Percentiles rank a stretch among this genome's conserved stretches.
Conservation (phyloP, 2,888 invertebrate genomes). For the Maniola hyperantus region DNA sequence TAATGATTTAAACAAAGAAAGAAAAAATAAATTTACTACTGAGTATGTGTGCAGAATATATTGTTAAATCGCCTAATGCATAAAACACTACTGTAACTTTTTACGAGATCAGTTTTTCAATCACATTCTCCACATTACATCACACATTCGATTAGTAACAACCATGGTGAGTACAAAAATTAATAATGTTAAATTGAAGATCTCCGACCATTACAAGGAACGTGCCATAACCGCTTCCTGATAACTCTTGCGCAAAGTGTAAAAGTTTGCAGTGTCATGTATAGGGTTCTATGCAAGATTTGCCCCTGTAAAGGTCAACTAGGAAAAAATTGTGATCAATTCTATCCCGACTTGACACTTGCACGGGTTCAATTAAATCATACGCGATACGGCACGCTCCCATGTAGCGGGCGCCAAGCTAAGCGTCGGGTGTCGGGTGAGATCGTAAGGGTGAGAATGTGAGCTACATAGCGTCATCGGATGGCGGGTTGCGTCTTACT, state of each 20-base stretch:
- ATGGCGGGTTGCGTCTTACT: slow-evolving; percentile 86
- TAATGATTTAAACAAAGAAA: slow-evolving; percentile 40
- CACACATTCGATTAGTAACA: slow-evolving; percentile 49
- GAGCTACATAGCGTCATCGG: slow-evolving; percentile 58
- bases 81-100: slow-evolving; percentile 31
- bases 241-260: neutral
- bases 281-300: neutral
- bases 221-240: slow-evolving; percentile 7
- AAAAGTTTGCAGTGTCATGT: too few relatives aligned
- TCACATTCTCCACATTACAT: slow-evolving; percentile 72
- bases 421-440: slow-evolving; percentile 38
- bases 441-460: slow-evolving; percentile 69
- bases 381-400: slow-evolving; percentile 1
- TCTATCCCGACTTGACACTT: neutral
- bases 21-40: slow-evolving; percentile 32
- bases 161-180: slow-evolving; percentile 10
- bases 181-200: slow-evolving; percentile 4
- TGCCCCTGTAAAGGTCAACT: too few relatives aligned
- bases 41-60: slow-evolving; percentile 76
- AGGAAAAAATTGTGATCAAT: too few relatives aligned
- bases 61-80: slow-evolving; percentile 43
- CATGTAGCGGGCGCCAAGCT: slow-evolving; percentile 1
- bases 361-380: neutral
- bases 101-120: slow-evolving; percentile 37
- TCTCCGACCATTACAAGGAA: slow-evolving; percentile 3